Evolutionary conservation across 1,140 invertebrate genomes (phyloP).

Genomic region (Vanessa tameamea): DNA sequence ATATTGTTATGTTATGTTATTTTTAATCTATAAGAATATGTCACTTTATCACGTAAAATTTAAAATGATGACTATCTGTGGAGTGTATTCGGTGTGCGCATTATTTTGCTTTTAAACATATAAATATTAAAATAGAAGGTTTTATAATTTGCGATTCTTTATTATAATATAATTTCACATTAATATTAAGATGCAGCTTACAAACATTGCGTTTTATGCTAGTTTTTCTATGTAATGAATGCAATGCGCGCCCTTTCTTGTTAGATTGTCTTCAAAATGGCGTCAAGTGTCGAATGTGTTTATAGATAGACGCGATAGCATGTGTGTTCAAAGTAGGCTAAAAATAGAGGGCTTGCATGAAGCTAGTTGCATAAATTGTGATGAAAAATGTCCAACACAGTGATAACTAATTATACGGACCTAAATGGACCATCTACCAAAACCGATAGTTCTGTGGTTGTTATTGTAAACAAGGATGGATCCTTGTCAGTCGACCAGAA

Average conservation of each 20-base stretch:
- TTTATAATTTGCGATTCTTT: background rate
- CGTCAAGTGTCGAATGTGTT: conserved; percentile 60
- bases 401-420: conserved; percentile 79
- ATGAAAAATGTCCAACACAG: conserved; percentile 79
- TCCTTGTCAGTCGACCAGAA: conserved; percentile 86
- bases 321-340: conserved; percentile 65
- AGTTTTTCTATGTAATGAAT: background rate
- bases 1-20: background rate
- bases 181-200: background rate
- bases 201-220: background rate
- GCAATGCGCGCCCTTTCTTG: conserved; percentile 31
- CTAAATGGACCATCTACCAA: conserved; percentile 76
- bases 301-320: conserved; percentile 74
- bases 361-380: conserved; percentile 55
- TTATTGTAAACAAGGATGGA: conserved; percentile 88
- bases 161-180: background rate
- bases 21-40: conserved; percentile 4
- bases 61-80: conserved; percentile 23
- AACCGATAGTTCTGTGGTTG: conserved; percentile 82
- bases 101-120: conserved; percentile 29
- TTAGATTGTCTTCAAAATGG: conserved; percentile 68
- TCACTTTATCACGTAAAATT: background rate
- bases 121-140: background rate
- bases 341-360: conserved; percentile 69
- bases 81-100: conserved; percentile 29